Evolutionary conservation across 2,797 vertebrate species (phyloP).

Genomic region (Phrynocephalus forsythii): DNA sequence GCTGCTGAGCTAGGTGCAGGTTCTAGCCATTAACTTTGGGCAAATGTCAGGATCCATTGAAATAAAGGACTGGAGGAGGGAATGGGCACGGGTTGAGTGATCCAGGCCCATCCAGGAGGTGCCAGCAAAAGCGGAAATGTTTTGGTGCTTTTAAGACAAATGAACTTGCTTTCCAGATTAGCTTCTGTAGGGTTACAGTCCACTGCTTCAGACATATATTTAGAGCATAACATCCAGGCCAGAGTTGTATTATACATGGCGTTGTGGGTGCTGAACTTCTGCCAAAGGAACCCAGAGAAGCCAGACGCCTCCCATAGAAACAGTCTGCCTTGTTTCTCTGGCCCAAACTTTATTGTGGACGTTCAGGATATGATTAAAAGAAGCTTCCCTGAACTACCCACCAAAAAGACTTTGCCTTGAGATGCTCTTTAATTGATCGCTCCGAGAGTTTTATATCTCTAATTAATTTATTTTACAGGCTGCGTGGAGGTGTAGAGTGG

Average conservation of each 20-base stretch:
- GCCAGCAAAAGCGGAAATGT: too few species aligned
- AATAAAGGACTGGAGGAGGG: background rate
- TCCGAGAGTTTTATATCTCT: constrained; percentile 30
- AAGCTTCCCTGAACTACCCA: background rate
- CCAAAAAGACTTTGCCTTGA: background rate
- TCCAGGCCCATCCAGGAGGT: too few species aligned
- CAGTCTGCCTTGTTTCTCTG: too few species aligned
- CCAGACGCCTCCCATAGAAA: background rate
- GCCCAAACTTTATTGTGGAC: background rate
- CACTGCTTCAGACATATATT: too few species aligned
- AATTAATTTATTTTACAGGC: constrained; percentile 42
- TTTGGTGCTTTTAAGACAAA: too few species aligned
- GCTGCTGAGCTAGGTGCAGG: background rate
- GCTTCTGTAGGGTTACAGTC: too few species aligned
- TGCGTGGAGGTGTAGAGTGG: constrained; percentile 31
- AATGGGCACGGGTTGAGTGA: background rate
- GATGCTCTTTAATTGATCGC: constrained; percentile 16
- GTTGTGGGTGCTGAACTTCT: background rate
- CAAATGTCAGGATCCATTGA: background rate
- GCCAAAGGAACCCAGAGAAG: too few species aligned
- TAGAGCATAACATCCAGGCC: too few species aligned
- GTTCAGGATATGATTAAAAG: background rate
- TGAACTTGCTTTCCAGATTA: too few species aligned
- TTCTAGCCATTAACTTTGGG: background rate
- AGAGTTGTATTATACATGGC: too few species aligned